Evolutionary conservation across 2,113 vertebrate genomes (phyloP), one percentile per base, ranked within the genome.

Genomic region (Azemiops feae): DNA sequence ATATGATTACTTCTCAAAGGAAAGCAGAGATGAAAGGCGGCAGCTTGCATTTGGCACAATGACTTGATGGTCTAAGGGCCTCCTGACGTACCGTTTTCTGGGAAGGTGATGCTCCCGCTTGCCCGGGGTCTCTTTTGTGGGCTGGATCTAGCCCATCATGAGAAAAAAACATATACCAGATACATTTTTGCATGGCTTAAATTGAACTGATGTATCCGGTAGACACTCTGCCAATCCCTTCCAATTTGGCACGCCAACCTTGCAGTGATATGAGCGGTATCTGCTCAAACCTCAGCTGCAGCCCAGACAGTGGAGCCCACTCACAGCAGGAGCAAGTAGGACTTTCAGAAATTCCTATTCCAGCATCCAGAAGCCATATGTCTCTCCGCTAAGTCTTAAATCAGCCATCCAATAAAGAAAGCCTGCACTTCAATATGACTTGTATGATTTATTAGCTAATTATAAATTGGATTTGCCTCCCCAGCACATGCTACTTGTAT

Each of bases 1-100:
- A 86, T 90, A 94, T 91, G 69, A 93, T 47, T 58, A 50, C n/a
- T 93, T 93, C n/a, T 89, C 92, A 27, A 93, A 25, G 89, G 5
- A 86, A 50, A 93, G 52, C 1, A 89, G 3, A 25, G 81, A 16
- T n/a, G 25, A 10, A 54, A 89, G 55, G n/a, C 0, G 64, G 47
- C 53, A 30, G 43, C 55, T 43, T 87, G 81, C 22, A 34, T 93
- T 64, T 6, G 3, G 81, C 7, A 14, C 2, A 14, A 69, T 87
- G 55, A 27, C 39, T 64, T 53, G 34, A 27, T 2, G 52, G 11
- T 50, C 55, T 64, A 43, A 20, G n/a, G 47, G n/a, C 16, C 22
- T 52, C 86, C 8, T 87, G 81, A 43, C 23, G 12, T 7, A 23
- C 23, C 55, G 3, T 25, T 81, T 93, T 86, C 34, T 18, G 18